Evolutionary conservation across 1,140 invertebrate genomes (phyloP).

Genomic region (Drosophila carrolli): DNA sequence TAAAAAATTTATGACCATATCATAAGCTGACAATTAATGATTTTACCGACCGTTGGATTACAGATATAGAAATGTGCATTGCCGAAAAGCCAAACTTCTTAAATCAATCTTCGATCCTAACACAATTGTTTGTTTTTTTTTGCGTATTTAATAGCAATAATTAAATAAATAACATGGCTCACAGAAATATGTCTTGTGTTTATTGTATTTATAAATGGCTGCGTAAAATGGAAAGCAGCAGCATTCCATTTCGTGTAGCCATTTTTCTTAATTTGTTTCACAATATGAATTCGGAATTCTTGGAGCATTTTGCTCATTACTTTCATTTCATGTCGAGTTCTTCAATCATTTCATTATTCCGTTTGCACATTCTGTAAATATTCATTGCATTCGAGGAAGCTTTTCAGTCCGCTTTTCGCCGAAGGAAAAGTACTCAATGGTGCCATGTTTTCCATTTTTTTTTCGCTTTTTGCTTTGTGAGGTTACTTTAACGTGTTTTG

Average conservation of each 20-base stretch:
- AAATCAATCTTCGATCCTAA: too few relatives aligned
- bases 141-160: too few relatives aligned
- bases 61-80: too few relatives aligned
- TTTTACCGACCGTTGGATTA: too few relatives aligned
- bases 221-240: too few relatives aligned
- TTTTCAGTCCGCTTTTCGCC: slow-evolving; percentile 16
- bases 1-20: too few relatives aligned
- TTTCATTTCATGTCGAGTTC: not conserved
- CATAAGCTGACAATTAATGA: too few relatives aligned
- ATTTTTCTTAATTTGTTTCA: slow-evolving; percentile 12
- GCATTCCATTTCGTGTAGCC: not conserved
- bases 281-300: slow-evolving; percentile 22
- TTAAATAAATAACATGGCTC: too few relatives aligned
- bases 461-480: slow-evolving; percentile 7
- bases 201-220: too few relatives aligned
- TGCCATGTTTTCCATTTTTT: not conserved
- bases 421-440: slow-evolving; percentile 27
- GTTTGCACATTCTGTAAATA: slow-evolving; percentile 39
- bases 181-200: too few relatives aligned
- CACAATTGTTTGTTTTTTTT: too few relatives aligned
- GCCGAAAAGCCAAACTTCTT: too few relatives aligned
- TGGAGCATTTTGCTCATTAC: slow-evolving; percentile 1
- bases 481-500: slow-evolving; percentile 35
- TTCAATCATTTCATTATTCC: slow-evolving; percentile 35
- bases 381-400: slow-evolving; percentile 32